Evolutionary conservation across 2,888 invertebrate genomes (phyloP).

Genomic region (Liopterus haemorrhoidalis): DNA sequence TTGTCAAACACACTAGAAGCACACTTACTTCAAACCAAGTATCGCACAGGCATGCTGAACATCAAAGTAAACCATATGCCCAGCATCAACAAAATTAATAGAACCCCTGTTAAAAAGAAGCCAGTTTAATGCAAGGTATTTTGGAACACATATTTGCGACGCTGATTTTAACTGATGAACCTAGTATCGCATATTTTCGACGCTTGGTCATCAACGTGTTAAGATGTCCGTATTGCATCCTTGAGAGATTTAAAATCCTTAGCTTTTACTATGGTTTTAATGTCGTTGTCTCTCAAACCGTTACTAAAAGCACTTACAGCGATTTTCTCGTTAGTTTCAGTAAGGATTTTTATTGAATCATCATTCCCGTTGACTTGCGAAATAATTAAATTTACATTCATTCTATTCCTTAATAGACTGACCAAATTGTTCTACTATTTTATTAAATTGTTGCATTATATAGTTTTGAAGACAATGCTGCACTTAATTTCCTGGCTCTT

Average conservation of each 20-base stretch:
- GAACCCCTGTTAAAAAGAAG: too few relatives aligned
- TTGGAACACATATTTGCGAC: too few relatives aligned
- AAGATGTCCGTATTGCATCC: constrained; percentile 20
- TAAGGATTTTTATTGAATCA: constrained; percentile 15
- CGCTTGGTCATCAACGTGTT: constrained; percentile 23
- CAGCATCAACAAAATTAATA: too few relatives aligned
- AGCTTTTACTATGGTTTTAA: constrained; percentile 25
- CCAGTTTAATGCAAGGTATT: too few relatives aligned
- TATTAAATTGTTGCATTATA: constrained; percentile 21
- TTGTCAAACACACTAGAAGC: too few relatives aligned
- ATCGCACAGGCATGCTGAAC: too few relatives aligned
- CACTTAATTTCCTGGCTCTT: constrained; percentile 23
- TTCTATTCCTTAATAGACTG: constrained; percentile 23
- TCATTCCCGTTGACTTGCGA: constrained; percentile 24
- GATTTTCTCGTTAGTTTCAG: constrained; percentile 27
- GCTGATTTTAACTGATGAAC: too few relatives aligned
- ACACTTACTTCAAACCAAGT: too few relatives aligned
- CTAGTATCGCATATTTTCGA: too few relatives aligned
- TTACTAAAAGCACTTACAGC: constrained; percentile 29
- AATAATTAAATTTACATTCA: constrained; percentile 25
- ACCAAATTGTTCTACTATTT: constrained; percentile 24
- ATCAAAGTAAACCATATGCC: too few relatives aligned
- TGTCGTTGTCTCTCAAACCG: constrained; percentile 22
- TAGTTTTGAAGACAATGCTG: constrained; percentile 19
- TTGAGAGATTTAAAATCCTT: constrained; percentile 20